Evolutionary conservation across 2,888 invertebrate genomes (phyloP).

Genomic region (Leptopilina myrica): DNA sequence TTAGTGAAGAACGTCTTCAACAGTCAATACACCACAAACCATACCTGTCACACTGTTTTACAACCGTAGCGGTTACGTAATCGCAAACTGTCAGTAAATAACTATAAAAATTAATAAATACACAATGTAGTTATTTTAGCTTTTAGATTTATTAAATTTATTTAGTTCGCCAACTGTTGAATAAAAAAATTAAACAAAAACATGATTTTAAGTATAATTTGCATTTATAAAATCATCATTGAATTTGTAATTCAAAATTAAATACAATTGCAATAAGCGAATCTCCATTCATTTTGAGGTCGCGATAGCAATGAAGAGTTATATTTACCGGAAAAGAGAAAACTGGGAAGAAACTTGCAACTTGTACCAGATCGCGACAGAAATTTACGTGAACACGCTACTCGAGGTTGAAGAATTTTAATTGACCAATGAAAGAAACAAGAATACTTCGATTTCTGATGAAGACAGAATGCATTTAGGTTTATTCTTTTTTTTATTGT

Average conservation of each 20-base stretch:
- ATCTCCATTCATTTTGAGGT: constrained; percentile 47
- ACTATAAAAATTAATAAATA: too few species aligned
- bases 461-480: not conserved
- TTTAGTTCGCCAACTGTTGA: too few species aligned
- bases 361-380: constrained; percentile 38
- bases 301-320: constrained; percentile 38
- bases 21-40: too few species aligned
- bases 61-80: too few species aligned
- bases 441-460: constrained; percentile 6
- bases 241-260: not conserved
- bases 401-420: constrained; percentile 49
- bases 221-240: not conserved
- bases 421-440: constrained; percentile 42
- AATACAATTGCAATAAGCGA: not conserved
- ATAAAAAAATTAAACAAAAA: too few species aligned
- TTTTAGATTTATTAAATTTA: too few species aligned
- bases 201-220: too few species aligned
- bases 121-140: too few species aligned
- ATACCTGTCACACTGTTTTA: too few species aligned
- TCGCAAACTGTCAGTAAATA: too few species aligned
- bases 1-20: too few species aligned
- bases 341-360: constrained; percentile 48
- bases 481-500: not conserved
- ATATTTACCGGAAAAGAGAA: constrained; percentile 49
- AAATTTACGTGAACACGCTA: constrained; percentile 38